These are phyloP conservation scores for Phthorimaea operculella DNA, from an alignment of 1,140 invertebrate genomes.

Conservation along the genomic window DNA sequence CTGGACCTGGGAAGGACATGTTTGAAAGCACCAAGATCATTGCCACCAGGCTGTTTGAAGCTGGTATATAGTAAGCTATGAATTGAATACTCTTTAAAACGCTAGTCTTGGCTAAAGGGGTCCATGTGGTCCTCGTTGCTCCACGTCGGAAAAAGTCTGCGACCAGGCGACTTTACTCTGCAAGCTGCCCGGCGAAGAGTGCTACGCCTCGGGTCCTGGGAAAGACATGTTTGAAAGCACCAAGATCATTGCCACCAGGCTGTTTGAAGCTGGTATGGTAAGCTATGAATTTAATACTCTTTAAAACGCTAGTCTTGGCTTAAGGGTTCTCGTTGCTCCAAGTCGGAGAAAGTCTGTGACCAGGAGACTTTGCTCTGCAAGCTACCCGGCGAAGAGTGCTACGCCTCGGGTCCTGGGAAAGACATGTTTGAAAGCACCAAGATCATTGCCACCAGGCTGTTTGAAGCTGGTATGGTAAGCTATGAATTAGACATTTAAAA, in stretches of 20 bases:
- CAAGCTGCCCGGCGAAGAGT: slow-evolving; percentile 74
- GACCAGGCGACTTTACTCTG: slow-evolving; percentile 81
- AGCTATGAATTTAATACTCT: no score
- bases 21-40: slow-evolving; percentile 93
- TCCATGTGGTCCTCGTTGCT: slow-evolving; percentile 21
- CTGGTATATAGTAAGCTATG: slow-evolving; percentile 78
- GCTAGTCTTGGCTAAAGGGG: no score
- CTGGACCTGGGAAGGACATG: slow-evolving; percentile 89
- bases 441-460: slow-evolving; percentile 86
- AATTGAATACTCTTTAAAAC: no score
- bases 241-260: slow-evolving; percentile 83
- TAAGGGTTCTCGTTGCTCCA: no score
- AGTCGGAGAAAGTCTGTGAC: slow-evolving; percentile 70
- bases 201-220: slow-evolving; percentile 89
- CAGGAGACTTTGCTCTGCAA: slow-evolving; percentile 77
- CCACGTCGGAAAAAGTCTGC: slow-evolving; percentile 60
- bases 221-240: slow-evolving; percentile 93
- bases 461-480: slow-evolving; percentile 75
- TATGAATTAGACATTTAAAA: no score
- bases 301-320: no score
- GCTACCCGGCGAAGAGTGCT: slow-evolving; percentile 78
- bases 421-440: slow-evolving; percentile 94
- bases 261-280: slow-evolving; percentile 82
- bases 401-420: slow-evolving; percentile 86
- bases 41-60: slow-evolving; percentile 78